A percentile compares a stretch with the other conserved stretches of the same genome.
Conservation (phyloP, 2,888 invertebrate species). For the Cephus spinipes region DNA sequence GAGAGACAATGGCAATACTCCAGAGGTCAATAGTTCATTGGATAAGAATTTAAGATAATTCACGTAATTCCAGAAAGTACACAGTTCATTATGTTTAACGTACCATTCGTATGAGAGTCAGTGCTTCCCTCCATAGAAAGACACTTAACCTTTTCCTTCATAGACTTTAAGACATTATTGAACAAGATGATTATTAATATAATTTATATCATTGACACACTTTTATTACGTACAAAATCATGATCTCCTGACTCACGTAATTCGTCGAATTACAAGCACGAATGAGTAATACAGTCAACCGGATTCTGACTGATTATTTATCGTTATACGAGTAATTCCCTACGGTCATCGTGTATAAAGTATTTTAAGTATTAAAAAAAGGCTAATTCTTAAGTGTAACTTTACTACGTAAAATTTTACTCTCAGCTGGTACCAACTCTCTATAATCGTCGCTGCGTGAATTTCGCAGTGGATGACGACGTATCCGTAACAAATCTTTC, state of each 20-base stretch:
- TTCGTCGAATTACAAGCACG: neutral
- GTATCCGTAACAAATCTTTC: conserved; percentile 16
- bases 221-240: neutral
- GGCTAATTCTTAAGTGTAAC: neutral
- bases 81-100: neutral
- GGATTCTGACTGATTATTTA: neutral
- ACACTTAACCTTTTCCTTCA: neutral
- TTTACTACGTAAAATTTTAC: neutral
- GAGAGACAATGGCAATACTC: neutral
- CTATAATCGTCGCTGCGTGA: neutral
- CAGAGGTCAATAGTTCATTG: neutral
- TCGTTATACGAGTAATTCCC: neutral
- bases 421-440: neutral
- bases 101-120: neutral
- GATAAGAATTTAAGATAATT: neutral
- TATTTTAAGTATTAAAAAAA: neutral
- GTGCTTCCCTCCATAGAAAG: neutral
- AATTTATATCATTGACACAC: neutral
- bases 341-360: neutral
- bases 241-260: neutral
- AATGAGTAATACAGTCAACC: no score
- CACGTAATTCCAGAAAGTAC: neutral
- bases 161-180: neutral
- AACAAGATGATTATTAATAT: neutral
- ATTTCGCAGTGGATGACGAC: neutral